Base-by-base conservation (phyloP, 2,888 invertebrate genomes). In the Frankliniella fusca region DNA sequence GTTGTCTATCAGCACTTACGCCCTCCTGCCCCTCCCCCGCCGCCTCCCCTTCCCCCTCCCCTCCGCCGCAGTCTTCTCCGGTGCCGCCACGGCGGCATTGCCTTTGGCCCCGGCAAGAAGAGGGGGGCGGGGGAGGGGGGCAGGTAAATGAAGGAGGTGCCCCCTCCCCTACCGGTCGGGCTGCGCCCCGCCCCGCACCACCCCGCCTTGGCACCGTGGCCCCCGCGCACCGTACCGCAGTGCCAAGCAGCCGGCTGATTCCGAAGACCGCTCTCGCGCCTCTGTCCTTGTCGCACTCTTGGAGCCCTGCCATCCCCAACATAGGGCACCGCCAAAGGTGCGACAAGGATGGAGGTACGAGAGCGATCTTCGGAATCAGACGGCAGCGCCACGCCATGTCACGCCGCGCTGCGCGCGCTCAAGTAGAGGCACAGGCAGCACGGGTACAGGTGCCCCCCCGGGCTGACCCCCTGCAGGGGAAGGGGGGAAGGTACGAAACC, bases 1-100 rank as follows among this genome's bases (percentile, higher is more conserved):
- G 70, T 76, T 76, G 70, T 76, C 70, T 76, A 76, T 76, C 70
- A 76, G 70, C 70, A 76, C 70, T 76, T 76, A 76, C 70, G 70
- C 70, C 70, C 70, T 2, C 70, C 70, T 23, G 8, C 27, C 23
- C 70, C 23, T 12, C 70, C 9, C 70, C n/a, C 3, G n/a, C 65
- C 23, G 65, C n/a, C 65, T 5, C 70, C 70, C 23, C 70, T 23
- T 20, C 61, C 61, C 15, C 15, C 61, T n/a, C 15, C 61, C 61
- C 61, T 18, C 18, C 61, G 18, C 61, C n/a, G 61, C n/a, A n/a
- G n/a, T 61, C 61, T 18, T 61, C 61, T 61, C 61, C 61, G 54
- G 61, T 61, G 15, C 61, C 20, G 61, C 15, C 20, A 1, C 61
- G 61, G 61, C 61, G 61, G 61, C 61, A 0, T 18, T 61, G 61